These are phyloP conservation scores for Hemicrepidius hirtus DNA, from an alignment of 2,888 invertebrate species.

Conservation along the genomic window DNA sequence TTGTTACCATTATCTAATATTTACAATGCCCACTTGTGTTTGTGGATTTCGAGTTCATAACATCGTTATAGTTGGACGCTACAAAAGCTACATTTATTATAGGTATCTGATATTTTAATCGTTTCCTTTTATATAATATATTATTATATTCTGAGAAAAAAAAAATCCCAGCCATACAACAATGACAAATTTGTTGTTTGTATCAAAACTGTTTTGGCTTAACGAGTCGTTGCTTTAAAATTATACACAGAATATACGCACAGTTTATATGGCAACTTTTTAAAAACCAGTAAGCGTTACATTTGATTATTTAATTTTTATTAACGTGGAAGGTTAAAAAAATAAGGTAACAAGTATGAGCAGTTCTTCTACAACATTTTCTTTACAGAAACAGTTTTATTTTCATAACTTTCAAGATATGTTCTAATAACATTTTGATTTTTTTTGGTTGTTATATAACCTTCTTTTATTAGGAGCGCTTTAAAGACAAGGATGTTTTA, in stretches of 20 bases:
- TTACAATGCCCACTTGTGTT: conserved; percentile 56
- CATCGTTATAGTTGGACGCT: conserved; percentile 56
- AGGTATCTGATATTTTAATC: conserved; percentile 55
- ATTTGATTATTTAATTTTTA: neutral
- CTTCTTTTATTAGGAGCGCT: too few relatives aligned
- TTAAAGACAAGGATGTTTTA: neutral
- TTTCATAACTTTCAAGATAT: neutral
- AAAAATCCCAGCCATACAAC: conserved; percentile 16
- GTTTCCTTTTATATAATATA: conserved; percentile 29
- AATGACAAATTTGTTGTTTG: neutral
- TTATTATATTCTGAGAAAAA: conserved; percentile 17
- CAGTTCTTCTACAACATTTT: conserved; percentile 11
- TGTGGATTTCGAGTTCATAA: conserved; percentile 49
- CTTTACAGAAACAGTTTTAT: conserved; percentile 16
- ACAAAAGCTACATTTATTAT: conserved; percentile 58
- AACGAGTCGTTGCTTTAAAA: conserved; percentile 19
- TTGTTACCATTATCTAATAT: conserved; percentile 54
- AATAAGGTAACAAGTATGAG: neutral
- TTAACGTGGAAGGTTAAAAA: neutral
- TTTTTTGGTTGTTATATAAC: too few relatives aligned
- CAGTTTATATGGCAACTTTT: neutral
- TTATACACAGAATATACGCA: neutral
- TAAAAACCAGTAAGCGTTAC: neutral
- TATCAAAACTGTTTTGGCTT: conserved; percentile 3
- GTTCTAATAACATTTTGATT: neutral